Base-by-base conservation (phyloP, 2,113 vertebrate species). In the Poeciliopsis prolifica region DNA sequence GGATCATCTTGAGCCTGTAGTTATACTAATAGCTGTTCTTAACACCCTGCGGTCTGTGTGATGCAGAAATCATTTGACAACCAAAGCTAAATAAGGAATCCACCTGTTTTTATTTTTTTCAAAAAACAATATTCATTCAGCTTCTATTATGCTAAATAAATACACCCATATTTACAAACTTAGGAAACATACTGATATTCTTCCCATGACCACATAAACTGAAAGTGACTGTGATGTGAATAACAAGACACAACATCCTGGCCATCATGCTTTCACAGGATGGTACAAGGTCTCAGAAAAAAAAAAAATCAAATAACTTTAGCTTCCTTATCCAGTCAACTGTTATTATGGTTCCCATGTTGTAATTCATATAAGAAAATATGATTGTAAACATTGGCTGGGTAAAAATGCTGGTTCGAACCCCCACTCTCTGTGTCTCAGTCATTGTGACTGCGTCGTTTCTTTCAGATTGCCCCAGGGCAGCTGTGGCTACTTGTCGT, bases 11-110 rank as follows among this genome's bases (percentile, higher is more conserved):
- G 65, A 85, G 64, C 68, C 79, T 26, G 58, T 12, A 69, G 30
- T 24, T 76, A 80, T 65, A 61, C 61, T 69, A 44, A 31, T 31
- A 75, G 67, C 80, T 76, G 74, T 79, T 37, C 72, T 68, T 17
- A 66, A 70, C 48, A 72, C 19, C 48, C 48, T 65, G 26, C 4
- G 30, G 31, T 70, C 19, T 78, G 48, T 35, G 51, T 1, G 24
- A 61, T 19, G 37, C 10, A 62, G 61, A 62, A 29, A 63, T 63
- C 61, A 63, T 19, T 63, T 31, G 3, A 31, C 17, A 19, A 33
- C 6, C 5, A 62, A 63, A 7, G 5, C 7, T 63, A 31, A 31
- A 19, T 63, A 7, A 58, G 19, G 24, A 58, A n/a, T 58, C 51
- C 24, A 58, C 51, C 51, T 10, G 7, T 11, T 58, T 58, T 11